Base-by-base conservation (phyloP, 2,888 invertebrate genomes). In the Volucella inanis region DNA sequence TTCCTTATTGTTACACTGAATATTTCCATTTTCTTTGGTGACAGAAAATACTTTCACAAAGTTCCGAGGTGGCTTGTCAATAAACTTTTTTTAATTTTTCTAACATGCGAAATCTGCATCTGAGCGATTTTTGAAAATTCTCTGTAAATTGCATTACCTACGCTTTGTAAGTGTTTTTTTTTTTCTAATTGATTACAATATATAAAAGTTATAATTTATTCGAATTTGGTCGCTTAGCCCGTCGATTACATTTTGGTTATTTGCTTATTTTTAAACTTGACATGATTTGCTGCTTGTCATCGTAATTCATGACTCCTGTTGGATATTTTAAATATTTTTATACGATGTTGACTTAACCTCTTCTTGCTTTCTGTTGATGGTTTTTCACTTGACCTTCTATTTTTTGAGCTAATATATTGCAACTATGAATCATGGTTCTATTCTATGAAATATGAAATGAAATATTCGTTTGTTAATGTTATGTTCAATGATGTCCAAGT, bases 61-160 rank as follows among this genome's bases (percentile, higher is more conserved):
- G 72, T 3, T 50, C 67, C 67, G 52, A 74, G 11, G 74, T 55
- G 50, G 15, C 65, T 72, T 11, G 57, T 8, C 18, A 74, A 47
- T 38, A 67, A 31, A 67, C 59, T 74, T 57, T 70, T 59, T 15
- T 78, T 74, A 41, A 65, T 39, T 50, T 55, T 78, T 15, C 14
- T 68, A n/a, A n/a, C n/a, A n/a, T n/a, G n/a, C n/a, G n/a, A n/a
- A n/a, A n/a, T n/a, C n/a, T n/a, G n/a, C n/a, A n/a, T n/a, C n/a
- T n/a, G n/a, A n/a, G n/a, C 45, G 10, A 67, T 67, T 50, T 76
- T 67, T 50, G 43, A 39, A 59, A 74, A 47, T 64, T 55, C 54
- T 45, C 41, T 18, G n/a, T 67, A 59, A 50, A 59, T 47, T 55
- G 59, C 12, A 22, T 75, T 75, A 0, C 18, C 39, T 49, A 75